Conservation (phyloP, 2,113 vertebrate genomes). For the Spilogale gracilis region DNA sequence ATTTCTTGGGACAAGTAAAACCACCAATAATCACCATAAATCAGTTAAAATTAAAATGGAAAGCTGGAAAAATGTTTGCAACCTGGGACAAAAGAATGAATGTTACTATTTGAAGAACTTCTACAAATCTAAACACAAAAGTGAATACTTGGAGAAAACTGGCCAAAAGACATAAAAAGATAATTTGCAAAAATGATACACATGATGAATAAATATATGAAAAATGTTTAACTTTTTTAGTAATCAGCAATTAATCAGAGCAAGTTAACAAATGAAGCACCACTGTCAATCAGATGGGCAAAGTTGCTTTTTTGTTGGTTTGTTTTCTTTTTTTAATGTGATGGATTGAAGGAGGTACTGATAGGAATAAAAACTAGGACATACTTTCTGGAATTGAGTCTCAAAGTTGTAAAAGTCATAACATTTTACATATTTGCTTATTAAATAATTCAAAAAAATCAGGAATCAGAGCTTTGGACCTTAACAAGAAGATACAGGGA, state of each 20-base stretch:
- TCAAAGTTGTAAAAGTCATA: neutral
- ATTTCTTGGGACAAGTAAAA: neutral
- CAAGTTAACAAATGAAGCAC: neutral
- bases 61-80: neutral
- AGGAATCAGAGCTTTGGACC: constrained; percentile 3
- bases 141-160: neutral
- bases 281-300: neutral
- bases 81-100: neutral
- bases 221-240: neutral
- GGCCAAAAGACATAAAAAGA: neutral
- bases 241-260: neutral
- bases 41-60: neutral
- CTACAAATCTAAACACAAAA: neutral
- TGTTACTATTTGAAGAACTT: neutral
- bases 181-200: neutral
- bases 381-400: neutral
- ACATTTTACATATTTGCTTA: neutral
- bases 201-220: neutral
- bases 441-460: neutral
- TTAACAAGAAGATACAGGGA: neutral
- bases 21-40: neutral
- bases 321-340: neutral
- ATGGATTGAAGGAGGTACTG: neutral
- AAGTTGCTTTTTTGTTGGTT: neutral
- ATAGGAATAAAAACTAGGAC: neutral